These are phyloP conservation scores for Desmodus rotundus DNA, from an alignment of 2,113 vertebrate species.

Conservation along the genomic window DNA sequence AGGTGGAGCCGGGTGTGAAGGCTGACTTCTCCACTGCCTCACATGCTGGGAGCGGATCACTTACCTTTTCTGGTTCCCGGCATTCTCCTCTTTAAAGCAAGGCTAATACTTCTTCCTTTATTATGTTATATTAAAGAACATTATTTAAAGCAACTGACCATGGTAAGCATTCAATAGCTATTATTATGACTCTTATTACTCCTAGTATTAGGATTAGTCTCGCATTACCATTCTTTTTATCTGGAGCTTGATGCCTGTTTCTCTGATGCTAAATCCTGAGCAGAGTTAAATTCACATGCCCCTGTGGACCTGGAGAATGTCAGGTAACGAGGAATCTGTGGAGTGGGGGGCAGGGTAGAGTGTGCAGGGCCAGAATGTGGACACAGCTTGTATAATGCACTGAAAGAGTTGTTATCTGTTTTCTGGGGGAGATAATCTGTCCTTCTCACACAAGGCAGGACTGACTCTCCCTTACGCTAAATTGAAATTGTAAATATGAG, in stretches of 20 bases:
- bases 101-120: neutral
- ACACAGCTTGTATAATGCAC: neutral
- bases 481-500: neutral
- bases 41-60: neutral
- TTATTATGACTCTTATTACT: neutral
- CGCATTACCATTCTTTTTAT: neutral
- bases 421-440: too few relatives aligned
- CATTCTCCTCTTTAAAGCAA: neutral
- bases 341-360: accelerated
- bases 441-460: neutral
- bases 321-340: neutral
- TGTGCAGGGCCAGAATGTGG: neutral
- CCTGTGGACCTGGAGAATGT: neutral
- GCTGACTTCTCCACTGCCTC: neutral
- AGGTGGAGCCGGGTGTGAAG: neutral
- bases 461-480: neutral
- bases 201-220: neutral
- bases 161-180: neutral
- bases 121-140: neutral
- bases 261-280: neutral
- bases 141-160: neutral
- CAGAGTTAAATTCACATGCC: neutral
- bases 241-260: neutral
- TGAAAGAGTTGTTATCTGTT: neutral
- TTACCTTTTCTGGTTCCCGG: neutral